A percentile compares a stretch with the other conserved stretches of the same genome.
Evolutionary conservation across 2,888 invertebrate species (phyloP).

Genomic region (Sepiola atlantica): DNA sequence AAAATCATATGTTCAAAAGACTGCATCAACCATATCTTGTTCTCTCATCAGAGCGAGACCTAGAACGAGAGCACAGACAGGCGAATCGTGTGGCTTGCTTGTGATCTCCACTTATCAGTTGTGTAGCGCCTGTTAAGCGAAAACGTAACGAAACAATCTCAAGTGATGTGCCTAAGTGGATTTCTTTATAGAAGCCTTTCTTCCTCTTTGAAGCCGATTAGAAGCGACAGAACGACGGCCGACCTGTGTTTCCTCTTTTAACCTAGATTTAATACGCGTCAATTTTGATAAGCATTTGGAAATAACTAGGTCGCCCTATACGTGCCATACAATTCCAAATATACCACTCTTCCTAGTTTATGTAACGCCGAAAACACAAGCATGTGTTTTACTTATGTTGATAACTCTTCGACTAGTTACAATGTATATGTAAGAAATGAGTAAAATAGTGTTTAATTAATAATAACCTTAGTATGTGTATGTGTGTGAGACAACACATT

Average conservation of each 20-base stretch:
- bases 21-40: background rate
- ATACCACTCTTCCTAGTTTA: background rate
- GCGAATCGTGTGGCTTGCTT: slow-evolving; percentile 5
- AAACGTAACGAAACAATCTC: background rate
- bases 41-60: background rate
- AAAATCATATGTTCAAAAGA: background rate
- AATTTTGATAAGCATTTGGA: slow-evolving; percentile 9
- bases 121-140: background rate
- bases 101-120: slow-evolving; percentile 9
- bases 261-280: background rate
- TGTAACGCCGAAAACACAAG: background rate
- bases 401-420: too few species aligned
- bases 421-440: too few species aligned
- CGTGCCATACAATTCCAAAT: background rate
- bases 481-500: too few species aligned
- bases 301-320: background rate
- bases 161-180: background rate
- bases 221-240: background rate
- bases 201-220: background rate
- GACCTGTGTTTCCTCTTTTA: background rate
- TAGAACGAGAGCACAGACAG: background rate
- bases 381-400: too few species aligned
- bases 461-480: too few species aligned
- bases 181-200: background rate
- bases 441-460: too few species aligned